Evolutionary conservation across 2,113 vertebrate species (phyloP).

Genomic region (mouse (Mus musculus)): GRCm39 chr14:8609501-8610000

Average conservation of each 20-base stretch:
- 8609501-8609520: background rate
- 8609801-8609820: background rate
- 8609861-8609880: background rate
- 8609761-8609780: background rate
- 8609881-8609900: background rate
- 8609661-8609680: background rate
- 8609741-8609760: background rate
- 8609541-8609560: background rate
- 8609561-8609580: background rate
- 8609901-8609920: background rate
- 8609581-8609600: background rate
- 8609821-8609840: fast-evolving
- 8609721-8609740: background rate
- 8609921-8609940: background rate
- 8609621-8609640: background rate
- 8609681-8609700: background rate
- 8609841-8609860: background rate
- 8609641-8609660: background rate
- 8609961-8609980: background rate
- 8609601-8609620: background rate
- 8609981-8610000: background rate
- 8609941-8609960: background rate
- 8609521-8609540: background rate
- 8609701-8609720: background rate
- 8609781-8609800: background rate